Evolutionary conservation across 1,140 invertebrate genomes (phyloP), one percentile per base, ranked within the genome.

Genomic region (Cotesia glomerata): DNA sequence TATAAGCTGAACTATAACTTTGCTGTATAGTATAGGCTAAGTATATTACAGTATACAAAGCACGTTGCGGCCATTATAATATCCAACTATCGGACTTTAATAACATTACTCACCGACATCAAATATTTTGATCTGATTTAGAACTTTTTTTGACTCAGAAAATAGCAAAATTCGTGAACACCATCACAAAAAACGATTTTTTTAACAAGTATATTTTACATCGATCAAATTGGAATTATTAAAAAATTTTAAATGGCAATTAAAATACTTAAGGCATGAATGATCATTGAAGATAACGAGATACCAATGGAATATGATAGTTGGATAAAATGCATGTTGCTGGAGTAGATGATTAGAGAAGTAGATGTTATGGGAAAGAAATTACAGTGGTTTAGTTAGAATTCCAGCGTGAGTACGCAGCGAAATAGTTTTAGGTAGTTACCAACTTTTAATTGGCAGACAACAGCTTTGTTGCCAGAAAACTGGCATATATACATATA

Each of bases 401-500:
- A 61, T 61, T 26, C 26, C 26, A 2, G 26, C 26, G 16, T 32
- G 5, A 13, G 9, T 18, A n/a, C 13, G 59, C 8, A 14, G 11
- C 8, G 35, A 34, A 62, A 39, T 45, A 45, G 39, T 45, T 45
- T 11, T 45, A 65, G 34, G 45, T 68, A 80, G 78, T 80, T 82
- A 72, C 71, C 78, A 78, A 80, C 76, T 76, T 81, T 82, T 81
- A 79, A 80, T 81, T 80, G 74, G 76, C 71, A 76, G 77, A 81
- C 74, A 76, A 74, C 71, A 71, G 71, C 69, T 68, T 67, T 35
- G 7, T 18, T 39, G 49, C 45, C 67, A 49, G 54, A 16, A 69
- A 63, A 32, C 58, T 45, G 45, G 1, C 26, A 26, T 26, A 26
- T 26, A 26, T 2, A 26, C 39, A 11, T 45, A 45, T 45, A 7